Percentiles rank a stretch among this genome's conserved stretches.
Conservation (phyloP, 1,140 invertebrate genomes). For the Neodiprion virginianus region DNA sequence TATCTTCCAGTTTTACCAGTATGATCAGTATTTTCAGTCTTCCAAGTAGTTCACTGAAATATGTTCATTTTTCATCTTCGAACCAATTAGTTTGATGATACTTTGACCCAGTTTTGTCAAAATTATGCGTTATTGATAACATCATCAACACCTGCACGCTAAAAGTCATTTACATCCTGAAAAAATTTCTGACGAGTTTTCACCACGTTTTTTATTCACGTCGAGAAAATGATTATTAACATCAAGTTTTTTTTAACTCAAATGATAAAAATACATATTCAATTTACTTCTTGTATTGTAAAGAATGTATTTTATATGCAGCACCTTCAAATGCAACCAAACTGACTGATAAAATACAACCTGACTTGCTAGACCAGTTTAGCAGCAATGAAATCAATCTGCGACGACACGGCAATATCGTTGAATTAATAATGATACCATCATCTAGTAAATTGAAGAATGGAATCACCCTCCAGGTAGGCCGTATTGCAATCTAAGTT, state of each 20-base stretch:
- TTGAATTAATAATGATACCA: constrained; percentile 70
- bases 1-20: constrained; percentile 8
- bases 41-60: constrained; percentile 36
- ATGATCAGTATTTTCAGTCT: constrained; percentile 24
- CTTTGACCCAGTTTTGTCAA: too few relatives aligned
- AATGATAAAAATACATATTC: too few relatives aligned
- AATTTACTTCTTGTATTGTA: too few relatives aligned
- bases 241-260: too few relatives aligned
- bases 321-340: constrained; percentile 35
- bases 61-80: too few relatives aligned
- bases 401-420: constrained; percentile 67
- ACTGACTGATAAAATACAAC: constrained; percentile 43
- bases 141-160: too few relatives aligned
- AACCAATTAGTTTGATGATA: too few relatives aligned
- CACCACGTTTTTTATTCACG: too few relatives aligned
- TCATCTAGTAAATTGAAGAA: constrained; percentile 65
- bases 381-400: constrained; percentile 69
- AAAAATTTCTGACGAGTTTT: too few relatives aligned
- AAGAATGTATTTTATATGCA: background rate
- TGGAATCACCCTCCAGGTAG: constrained; percentile 67
- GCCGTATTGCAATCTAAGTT: constrained; percentile 22
- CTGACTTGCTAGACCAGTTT: constrained; percentile 53
- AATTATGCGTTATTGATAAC: too few relatives aligned
- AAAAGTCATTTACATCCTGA: too few relatives aligned
- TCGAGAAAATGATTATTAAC: too few relatives aligned